phyloP scores from a whole-genome alignment of 2,797 vertebrate genomes.

The Silurus lanzhouensis region DNA sequence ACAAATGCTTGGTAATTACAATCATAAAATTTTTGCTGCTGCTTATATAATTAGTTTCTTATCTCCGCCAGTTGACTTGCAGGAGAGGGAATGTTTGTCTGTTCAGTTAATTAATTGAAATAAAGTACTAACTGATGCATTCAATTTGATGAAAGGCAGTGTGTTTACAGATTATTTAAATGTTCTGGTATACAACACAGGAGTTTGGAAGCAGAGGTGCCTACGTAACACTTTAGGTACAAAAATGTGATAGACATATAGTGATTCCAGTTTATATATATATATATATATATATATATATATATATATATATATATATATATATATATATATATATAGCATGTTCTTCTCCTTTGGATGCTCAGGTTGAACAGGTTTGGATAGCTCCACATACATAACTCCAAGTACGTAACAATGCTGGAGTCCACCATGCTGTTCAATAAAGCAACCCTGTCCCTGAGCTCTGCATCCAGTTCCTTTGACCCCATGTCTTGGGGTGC shows the following conservation, averaged over 20 bases:
- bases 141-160: neutral
- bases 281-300: no score
- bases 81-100: conserved; percentile 3
- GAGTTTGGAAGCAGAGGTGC: neutral
- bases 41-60: conserved; percentile 25
- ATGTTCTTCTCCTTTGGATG: no score
- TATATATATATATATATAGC: no score
- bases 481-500: no score
- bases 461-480: no score
- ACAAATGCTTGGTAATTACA: conserved; percentile 35
- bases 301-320: no score
- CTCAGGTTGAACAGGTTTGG: no score
- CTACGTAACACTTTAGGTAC: neutral
- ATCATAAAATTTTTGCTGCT: conserved; percentile 15
- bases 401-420: no score
- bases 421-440: no score
- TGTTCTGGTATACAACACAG: neutral
- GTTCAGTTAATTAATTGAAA: conserved; percentile 18
- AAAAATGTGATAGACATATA: neutral
- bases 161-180: conserved; percentile 12
- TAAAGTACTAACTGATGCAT: conserved; percentile 4
- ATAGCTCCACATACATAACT: no score
- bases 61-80: neutral
- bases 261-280: no score
- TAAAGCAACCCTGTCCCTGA: no score